phyloP scores from a whole-genome alignment of 1,140 invertebrate genomes.

The Diplogasteroides magnus region DNA sequence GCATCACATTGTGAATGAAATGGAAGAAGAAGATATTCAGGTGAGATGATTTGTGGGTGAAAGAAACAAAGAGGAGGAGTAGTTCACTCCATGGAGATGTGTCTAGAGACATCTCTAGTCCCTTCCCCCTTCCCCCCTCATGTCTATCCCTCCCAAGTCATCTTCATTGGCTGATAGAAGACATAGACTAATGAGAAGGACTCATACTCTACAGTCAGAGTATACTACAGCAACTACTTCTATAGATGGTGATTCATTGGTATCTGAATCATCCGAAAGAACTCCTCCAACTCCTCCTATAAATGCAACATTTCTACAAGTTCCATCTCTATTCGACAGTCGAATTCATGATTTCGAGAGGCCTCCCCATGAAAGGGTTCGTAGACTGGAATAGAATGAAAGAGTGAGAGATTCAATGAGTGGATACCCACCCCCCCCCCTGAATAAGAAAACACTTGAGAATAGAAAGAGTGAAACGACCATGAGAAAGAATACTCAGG shows the following conservation, averaged over 20 bases:
- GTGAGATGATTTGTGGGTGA: too few relatives aligned
- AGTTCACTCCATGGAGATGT: too few relatives aligned
- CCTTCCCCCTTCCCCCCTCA: neutral
- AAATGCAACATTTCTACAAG: slow-evolving; percentile 15
- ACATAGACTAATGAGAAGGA: slow-evolving; percentile 24
- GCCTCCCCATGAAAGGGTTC: slow-evolving; percentile 31
- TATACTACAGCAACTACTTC: slow-evolving; percentile 6
- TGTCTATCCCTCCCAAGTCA: slow-evolving; percentile 8
- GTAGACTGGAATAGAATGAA: neutral
- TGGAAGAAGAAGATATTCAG: too few relatives aligned
- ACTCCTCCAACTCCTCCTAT: slow-evolving; percentile 16
- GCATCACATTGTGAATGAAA: too few relatives aligned
- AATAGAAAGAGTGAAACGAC: too few relatives aligned
- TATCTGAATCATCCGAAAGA: slow-evolving; percentile 5
- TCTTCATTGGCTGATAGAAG: slow-evolving; percentile 14
- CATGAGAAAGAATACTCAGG: slow-evolving; percentile 39
- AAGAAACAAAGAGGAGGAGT: too few relatives aligned
- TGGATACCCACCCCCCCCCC: neutral
- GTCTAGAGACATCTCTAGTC: too few relatives aligned
- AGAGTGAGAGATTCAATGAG: neutral
- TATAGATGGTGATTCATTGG: slow-evolving; percentile 16
- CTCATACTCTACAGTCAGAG: slow-evolving; percentile 26
- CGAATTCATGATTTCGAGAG: slow-evolving; percentile 18
- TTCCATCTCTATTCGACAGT: slow-evolving; percentile 17
- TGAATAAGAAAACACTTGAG: neutral